Evolutionary conservation across 2,888 invertebrate species (phyloP).

Genomic region (Embidobia sp.): DNA sequence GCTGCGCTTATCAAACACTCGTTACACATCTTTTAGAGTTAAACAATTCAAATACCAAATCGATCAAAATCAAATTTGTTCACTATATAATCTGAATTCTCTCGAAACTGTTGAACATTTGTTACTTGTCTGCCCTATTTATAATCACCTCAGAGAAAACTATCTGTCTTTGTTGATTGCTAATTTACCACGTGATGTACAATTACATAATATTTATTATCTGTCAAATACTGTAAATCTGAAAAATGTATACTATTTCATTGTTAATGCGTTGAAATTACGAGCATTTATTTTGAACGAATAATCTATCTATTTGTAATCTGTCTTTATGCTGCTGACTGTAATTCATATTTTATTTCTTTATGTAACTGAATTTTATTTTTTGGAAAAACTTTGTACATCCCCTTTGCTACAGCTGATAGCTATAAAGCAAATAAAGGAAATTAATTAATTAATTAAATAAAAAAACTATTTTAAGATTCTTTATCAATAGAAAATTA

Average conservation of each 20-base stretch:
- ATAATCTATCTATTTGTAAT: no score
- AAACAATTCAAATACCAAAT: neutral
- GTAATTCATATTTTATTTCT: no score
- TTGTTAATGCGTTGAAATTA: neutral
- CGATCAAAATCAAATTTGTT: neutral
- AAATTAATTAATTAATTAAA: no score
- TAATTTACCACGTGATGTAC: neutral
- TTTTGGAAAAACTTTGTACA: no score
- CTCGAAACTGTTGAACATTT: constrained; percentile 8
- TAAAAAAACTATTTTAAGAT: no score
- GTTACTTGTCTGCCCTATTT: neutral
- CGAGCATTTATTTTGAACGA: constrained; percentile 2
- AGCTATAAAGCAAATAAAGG: no score
- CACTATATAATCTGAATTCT: neutral
- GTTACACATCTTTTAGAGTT: no score
- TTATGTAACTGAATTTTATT: no score
- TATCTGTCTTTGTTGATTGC: neutral
- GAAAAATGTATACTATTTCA: neutral
- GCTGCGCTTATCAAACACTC: neutral
- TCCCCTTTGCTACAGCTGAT: no score
- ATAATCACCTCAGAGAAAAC: neutral
- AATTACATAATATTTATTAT: neutral
- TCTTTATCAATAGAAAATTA: no score
- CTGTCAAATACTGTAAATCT: neutral
- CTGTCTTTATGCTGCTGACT: no score